These are phyloP conservation scores for Apoderus coryli DNA, from an alignment of 2,888 invertebrate species.

Conservation along the genomic window DNA sequence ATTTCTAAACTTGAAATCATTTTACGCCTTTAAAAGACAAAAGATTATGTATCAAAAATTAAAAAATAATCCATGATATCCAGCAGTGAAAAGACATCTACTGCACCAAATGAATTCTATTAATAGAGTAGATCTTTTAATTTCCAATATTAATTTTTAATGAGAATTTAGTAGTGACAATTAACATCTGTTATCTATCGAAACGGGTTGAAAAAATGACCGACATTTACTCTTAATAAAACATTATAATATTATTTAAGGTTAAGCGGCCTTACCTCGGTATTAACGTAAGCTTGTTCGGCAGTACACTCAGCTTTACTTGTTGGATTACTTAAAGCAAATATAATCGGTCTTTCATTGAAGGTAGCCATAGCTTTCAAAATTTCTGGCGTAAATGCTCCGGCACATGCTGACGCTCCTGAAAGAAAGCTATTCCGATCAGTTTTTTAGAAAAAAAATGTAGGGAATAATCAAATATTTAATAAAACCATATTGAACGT, in stretches of 20 bases:
- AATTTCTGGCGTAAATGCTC: constrained; percentile 85
- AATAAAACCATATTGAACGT: too few relatives aligned
- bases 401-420: constrained; percentile 75
- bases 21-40: too few relatives aligned
- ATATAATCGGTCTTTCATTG: constrained; percentile 82
- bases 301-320: constrained; percentile 99
- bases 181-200: neutral
- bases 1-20: too few relatives aligned
- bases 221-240: neutral
- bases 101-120: too few relatives aligned
- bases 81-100: too few relatives aligned
- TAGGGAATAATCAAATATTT: too few relatives aligned
- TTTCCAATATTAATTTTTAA: too few relatives aligned
- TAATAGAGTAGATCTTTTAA: too few relatives aligned
- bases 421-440: too few relatives aligned
- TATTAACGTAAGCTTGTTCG: constrained; percentile 81
- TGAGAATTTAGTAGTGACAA: constrained; percentile 2
- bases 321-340: constrained; percentile 97
- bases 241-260: neutral
- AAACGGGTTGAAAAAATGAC: neutral
- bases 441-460: too few relatives aligned
- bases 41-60: too few relatives aligned
- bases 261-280: constrained; percentile 48
- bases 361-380: constrained; percentile 71
- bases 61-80: too few relatives aligned